Evolutionary conservation across 2,888 invertebrate species (phyloP).

Genomic region (Heliconius hortense): DNA sequence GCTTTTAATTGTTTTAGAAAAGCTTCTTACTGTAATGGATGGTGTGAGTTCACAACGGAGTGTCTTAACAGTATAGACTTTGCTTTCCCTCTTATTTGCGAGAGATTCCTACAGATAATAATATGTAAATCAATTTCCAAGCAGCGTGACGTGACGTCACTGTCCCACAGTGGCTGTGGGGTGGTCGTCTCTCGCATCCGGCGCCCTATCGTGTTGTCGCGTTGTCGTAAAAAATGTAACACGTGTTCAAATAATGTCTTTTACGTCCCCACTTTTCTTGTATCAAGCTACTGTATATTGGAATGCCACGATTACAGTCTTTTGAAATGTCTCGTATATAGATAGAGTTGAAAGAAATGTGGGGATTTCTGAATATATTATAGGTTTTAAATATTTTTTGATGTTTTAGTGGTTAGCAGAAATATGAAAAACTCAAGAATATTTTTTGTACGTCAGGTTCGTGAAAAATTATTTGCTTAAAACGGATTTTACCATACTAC

Average conservation of each 20-base stretch:
- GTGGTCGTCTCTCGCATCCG: slow-evolving; percentile 21
- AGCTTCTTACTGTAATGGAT: neutral
- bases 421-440: too few species aligned
- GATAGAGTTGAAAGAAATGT: neutral
- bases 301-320: neutral
- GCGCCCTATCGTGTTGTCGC: slow-evolving; percentile 29
- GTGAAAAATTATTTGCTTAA: too few species aligned
- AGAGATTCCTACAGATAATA: neutral
- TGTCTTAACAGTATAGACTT: neutral
- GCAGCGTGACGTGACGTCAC: neutral
- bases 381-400: neutral
- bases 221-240: slow-evolving; percentile 21
- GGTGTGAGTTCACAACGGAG: neutral
- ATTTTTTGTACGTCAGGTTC: too few species aligned
- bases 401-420: neutral
- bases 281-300: slow-evolving; percentile 6
- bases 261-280: slow-evolving; percentile 5
- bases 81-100: neutral
- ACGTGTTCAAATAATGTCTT: slow-evolving; percentile 19
- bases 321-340: neutral
- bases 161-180: too few species aligned
- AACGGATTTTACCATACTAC: too few species aligned
- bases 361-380: neutral
- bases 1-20: too few species aligned
- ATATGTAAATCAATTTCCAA: neutral